Evolutionary conservation across 2,113 vertebrate genomes (phyloP), one percentile per base, ranked within the genome.

Genomic region (Strix aluco): DNA sequence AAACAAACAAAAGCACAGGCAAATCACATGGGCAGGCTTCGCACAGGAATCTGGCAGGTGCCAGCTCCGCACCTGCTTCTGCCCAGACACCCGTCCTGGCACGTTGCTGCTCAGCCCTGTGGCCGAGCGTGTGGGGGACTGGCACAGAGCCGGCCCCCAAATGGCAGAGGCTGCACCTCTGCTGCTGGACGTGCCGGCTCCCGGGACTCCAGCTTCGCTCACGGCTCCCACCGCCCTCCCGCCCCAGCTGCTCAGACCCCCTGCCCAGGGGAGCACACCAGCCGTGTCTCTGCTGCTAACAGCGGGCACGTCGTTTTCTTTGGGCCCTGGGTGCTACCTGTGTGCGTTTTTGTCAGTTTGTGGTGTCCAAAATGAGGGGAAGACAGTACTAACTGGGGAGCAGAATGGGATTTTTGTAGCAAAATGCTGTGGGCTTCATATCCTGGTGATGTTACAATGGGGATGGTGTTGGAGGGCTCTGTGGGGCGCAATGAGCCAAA

Each of bases 271-370:
- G 11, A 85, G 10, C 40, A 40, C 23, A 18, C 2, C 1, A 2
- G 25, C 7, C 1, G 19, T 5, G 2, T 29, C 22, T 27, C 7
- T 6, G 13, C 30, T 42, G 30, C 9, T 22, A 22, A 34, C 46
- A 42, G 13, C 2, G 1, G 52, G n/a, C 14, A 38, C 5, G 2
- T 3, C 1, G 21, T 30, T 23, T 40, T 14, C 32, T 55, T 67
- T 0, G 0, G 40, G 9, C 16, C 8, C 38, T 6, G 0, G 0
- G 0, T 61, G 30, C 61, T 32, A 38, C 4, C 4, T 3, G 7
- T 13, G 22, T 57, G n/a, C 1, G 0, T 34, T 69, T 66, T 89
- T 3, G 3, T 73, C 8, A 21, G 1, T 29, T 65, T 36, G 9
- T 23, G 7, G 27, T 8, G 26, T n/a, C 58, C 5, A 3, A 86